phyloP scores from a whole-genome alignment of 2,797 vertebrate genomes.

The Aselliscus stoliczkanus region DNA sequence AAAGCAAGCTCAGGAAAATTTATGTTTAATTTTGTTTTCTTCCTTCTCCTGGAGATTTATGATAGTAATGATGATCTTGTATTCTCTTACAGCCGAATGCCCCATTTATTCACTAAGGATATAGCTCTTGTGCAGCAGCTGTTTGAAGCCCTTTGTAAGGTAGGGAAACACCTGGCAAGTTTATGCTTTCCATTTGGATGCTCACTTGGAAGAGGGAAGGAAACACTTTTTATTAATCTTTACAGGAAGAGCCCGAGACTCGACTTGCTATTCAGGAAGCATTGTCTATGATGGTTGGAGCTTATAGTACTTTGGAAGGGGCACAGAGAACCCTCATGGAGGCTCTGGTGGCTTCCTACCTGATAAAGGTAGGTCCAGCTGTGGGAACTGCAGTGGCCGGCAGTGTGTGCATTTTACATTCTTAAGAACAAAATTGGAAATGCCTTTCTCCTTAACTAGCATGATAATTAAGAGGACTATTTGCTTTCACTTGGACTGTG shows the following conservation, averaged over 20 bases:
- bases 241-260: constrained; percentile 94
- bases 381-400: background rate
- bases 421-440: constrained; percentile 11
- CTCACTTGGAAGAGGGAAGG: background rate
- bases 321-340: constrained; percentile 98
- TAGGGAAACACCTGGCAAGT: constrained; percentile 71
- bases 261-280: constrained; percentile 98
- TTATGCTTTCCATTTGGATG: background rate
- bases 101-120: constrained; percentile 98
- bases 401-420: background rate
- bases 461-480: background rate
- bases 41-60: background rate
- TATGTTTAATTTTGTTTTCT: background rate
- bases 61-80: background rate
- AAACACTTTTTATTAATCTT: background rate
- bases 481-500: background rate
- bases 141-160: constrained; percentile 98
- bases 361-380: constrained; percentile 88
- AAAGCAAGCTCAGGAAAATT: background rate
- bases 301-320: constrained; percentile 95
- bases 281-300: constrained; percentile 98
- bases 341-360: constrained; percentile 95
- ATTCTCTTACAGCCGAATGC: constrained; percentile 91
- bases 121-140: constrained; percentile 98
- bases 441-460: background rate